A percentile compares a stretch with the other conserved stretches of the same genome.
These are phyloP conservation scores for Palloptera scutellata DNA, from an alignment of 2,888 invertebrate species.

Conservation along the genomic window DNA sequence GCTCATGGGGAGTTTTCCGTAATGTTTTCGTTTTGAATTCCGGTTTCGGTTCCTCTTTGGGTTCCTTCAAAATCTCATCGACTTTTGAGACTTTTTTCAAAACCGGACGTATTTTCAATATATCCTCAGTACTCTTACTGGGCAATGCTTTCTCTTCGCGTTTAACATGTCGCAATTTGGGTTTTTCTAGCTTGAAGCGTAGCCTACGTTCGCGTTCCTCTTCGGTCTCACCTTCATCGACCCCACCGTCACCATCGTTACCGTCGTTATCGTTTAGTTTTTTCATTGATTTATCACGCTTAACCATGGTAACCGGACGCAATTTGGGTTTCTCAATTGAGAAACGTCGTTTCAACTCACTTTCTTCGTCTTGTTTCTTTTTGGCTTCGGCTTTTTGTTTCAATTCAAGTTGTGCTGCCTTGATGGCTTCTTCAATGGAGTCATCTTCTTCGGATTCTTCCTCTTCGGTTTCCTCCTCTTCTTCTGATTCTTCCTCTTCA, in stretches of 20 bases:
- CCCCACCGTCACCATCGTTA: conserved; percentile 55
- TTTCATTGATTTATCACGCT: conserved; percentile 60
- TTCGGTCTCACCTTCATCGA: conserved; percentile 58
- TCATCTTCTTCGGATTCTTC: conserved; percentile 40
- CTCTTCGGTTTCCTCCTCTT: conserved; percentile 46
- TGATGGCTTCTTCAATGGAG: conserved; percentile 42
- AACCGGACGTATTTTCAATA: conserved; percentile 60
- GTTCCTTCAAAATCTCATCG: conserved; percentile 58
- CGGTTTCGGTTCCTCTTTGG: conserved; percentile 58
- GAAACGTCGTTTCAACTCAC: conserved; percentile 61
- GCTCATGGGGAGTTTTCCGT: conserved; percentile 59
- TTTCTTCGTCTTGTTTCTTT: conserved; percentile 56
- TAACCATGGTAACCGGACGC: conserved; percentile 56
- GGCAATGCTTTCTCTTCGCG: conserved; percentile 61
- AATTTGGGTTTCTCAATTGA: conserved; percentile 61
- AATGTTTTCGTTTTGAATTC: conserved; percentile 62
- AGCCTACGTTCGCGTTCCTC: conserved; percentile 58
- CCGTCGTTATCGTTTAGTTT: conserved; percentile 57
- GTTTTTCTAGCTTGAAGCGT: conserved; percentile 61
- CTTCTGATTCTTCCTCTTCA: conserved; percentile 42
- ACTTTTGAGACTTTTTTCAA: conserved; percentile 62
- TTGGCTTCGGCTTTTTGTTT: conserved; percentile 45
- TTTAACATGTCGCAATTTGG: conserved; percentile 61
- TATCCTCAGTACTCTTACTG: conserved; percentile 59
- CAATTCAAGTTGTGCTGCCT: conserved; percentile 40